Evolutionary conservation across 2,888 invertebrate species (phyloP).

Genomic region (Caenorhabditis drosophilae): DNA sequence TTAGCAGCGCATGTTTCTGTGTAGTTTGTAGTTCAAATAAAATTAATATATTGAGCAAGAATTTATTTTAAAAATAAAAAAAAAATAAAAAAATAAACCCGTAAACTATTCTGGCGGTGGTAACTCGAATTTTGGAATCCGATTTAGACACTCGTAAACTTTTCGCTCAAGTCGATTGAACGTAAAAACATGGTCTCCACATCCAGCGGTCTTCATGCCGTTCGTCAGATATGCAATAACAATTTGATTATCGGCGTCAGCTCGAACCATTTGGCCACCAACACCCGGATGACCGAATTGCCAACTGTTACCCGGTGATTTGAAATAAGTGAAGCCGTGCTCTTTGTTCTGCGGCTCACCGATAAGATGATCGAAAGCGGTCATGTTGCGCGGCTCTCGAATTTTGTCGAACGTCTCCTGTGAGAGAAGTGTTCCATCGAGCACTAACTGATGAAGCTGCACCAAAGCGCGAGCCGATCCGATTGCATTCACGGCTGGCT

Average conservation of each 20-base stretch:
- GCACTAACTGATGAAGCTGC: constrained; percentile 66
- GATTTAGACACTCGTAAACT: constrained; percentile 32
- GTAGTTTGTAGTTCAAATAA: too few relatives aligned
- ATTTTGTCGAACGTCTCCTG: constrained; percentile 40
- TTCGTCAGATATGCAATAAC: constrained; percentile 69
- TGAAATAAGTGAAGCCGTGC: constrained; percentile 46
- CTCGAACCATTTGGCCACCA: constrained; percentile 69
- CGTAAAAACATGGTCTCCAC: constrained; percentile 44
- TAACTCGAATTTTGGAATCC: constrained; percentile 30
- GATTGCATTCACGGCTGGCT: constrained; percentile 65
- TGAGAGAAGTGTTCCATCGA: constrained; percentile 57
- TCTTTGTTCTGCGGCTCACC: constrained; percentile 46
- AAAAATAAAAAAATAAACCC: background rate
- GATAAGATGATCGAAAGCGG: constrained; percentile 42
- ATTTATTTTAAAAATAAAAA: too few relatives aligned
- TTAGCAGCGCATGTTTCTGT: too few relatives aligned
- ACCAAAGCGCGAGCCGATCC: constrained; percentile 68
- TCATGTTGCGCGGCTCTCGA: constrained; percentile 25
- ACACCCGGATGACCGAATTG: constrained; percentile 70
- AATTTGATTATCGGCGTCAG: constrained; percentile 66
- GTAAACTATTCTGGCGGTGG: constrained; percentile 15
- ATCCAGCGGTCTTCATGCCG: constrained; percentile 49
- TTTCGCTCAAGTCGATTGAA: constrained; percentile 39
- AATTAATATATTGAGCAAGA: too few relatives aligned
- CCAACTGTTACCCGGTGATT: constrained; percentile 34